Evolutionary conservation across 2,113 vertebrate genomes (phyloP), one percentile per base, ranked within the genome.

Genomic region (Puffinus mauretanicus): DNA sequence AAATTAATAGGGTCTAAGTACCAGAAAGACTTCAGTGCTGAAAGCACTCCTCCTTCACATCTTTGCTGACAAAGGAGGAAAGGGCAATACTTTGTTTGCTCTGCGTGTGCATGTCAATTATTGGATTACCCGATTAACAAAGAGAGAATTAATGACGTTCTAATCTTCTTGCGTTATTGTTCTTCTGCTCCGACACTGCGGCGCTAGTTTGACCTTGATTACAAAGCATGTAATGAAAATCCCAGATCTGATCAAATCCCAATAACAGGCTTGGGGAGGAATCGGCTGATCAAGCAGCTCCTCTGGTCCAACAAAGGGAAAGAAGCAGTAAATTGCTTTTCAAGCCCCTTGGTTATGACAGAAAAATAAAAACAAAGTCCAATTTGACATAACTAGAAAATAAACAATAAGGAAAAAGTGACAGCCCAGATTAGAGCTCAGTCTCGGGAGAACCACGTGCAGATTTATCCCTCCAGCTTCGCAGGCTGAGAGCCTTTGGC

Each of bases 161-260:
- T 97, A 97, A 97, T 97, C 95, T 96, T 38, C 93, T 96, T 95
- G 93, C 0, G 1, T 93, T 95, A 88, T 95, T 97, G 84, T 96
- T 96, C 70, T 91, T 67, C 81, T 87, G 79, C 86, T 91, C 88
- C 3, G n/a, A 58, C 54, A 3, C 57, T 20, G 40, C 18, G 64
- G 77, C 1, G 6, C 47, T 70, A 13, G 34, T 81, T 84, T 91
- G 87, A 92, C 94, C 93, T 84, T 70, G 84, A 61, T 91, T 86
- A n/a, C 91, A 96, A 95, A 94, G 92, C 76, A 38, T 8, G 52
- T 76, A 92, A 92, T 82, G 89, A 66, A 92, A 95, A 96, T 92
- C 90, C 92, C 55, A 30, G n/a, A 96, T 96, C 87, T 94, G 96
- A 97, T 95, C 83, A 92, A 91, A 87, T 91, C 86, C 83, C 92